Evolutionary conservation across 35 echinoderm and acorn worm genomes (phyloP).

Genomic region (Strongylocentrotus purpuratus): DNA sequence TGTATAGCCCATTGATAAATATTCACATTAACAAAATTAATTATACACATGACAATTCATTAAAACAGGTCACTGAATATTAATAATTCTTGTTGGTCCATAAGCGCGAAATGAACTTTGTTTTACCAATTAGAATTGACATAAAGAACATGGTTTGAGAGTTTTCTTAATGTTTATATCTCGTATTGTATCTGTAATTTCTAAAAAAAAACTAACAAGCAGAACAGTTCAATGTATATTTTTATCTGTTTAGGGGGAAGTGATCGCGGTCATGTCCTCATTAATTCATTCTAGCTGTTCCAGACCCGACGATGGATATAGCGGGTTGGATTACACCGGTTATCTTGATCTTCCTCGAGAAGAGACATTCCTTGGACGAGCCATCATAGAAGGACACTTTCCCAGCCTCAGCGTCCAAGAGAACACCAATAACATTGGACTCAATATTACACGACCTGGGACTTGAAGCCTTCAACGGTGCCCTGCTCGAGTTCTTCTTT

Average conservation of each 20-base stretch:
- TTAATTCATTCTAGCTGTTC: background rate
- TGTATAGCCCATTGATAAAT: too few species aligned
- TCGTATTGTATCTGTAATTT: too few species aligned
- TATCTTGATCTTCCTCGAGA: slow-evolving; percentile 37
- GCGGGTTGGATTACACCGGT: slow-evolving; percentile 45
- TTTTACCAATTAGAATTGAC: background rate
- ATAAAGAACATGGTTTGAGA: too few species aligned
- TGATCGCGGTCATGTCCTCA: too few species aligned
- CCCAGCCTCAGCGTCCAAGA: slow-evolving; percentile 50
- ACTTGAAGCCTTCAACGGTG: background rate
- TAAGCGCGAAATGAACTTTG: background rate
- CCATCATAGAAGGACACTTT: slow-evolving; percentile 57
- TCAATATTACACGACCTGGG: slow-evolving; percentile 30
- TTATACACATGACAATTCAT: too few species aligned
- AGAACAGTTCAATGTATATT: too few species aligned
- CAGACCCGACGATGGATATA: slow-evolving; percentile 52
- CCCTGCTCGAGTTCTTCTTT: slow-evolving; percentile 22
- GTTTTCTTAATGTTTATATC: too few species aligned
- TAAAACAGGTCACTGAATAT: background rate
- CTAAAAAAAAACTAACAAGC: too few species aligned
- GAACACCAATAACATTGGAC: slow-evolving; percentile 47
- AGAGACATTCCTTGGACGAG: slow-evolving; percentile 46
- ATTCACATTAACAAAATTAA: too few species aligned
- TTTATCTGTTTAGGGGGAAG: too few species aligned
- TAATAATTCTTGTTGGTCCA: background rate